Percentiles rank a stretch among this genome's conserved stretches.
Conservation (phyloP, 2,888 invertebrate genomes). For the Meloe dianella region DNA sequence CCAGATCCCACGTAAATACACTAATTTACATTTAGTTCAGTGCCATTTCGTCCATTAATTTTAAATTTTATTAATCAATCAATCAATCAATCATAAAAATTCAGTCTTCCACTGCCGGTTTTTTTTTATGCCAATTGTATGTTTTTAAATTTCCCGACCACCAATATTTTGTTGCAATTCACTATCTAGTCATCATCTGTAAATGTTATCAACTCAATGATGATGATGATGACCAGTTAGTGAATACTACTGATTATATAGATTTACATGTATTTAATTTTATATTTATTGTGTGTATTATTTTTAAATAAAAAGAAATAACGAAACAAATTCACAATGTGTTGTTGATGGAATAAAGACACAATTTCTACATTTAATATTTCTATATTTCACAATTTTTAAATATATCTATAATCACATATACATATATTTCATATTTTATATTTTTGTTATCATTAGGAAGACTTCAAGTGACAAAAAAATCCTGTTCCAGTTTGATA, state of each 20-base stretch:
- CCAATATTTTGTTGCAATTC: too few species aligned
- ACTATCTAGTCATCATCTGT: too few species aligned
- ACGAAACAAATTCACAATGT: too few species aligned
- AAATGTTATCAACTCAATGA: too few species aligned
- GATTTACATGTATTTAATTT: constrained; percentile 38
- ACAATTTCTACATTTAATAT: constrained; percentile 52
- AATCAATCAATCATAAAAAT: too few species aligned
- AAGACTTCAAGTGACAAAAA: constrained; percentile 34
- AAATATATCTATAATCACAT: constrained; percentile 57
- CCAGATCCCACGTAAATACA: too few species aligned
- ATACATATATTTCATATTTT: constrained; percentile 53
- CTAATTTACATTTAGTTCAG: constrained; percentile 6
- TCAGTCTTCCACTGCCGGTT: too few species aligned
- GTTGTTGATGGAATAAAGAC: constrained; percentile 5
- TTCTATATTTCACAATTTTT: constrained; percentile 58
- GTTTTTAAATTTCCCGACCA: too few species aligned
- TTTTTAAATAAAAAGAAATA: constrained; percentile 34
- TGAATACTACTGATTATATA: constrained; percentile 34
- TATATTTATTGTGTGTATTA: constrained; percentile 36
- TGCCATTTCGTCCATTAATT: constrained; percentile 1
- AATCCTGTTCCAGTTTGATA: constrained; percentile 24
- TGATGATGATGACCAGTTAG: too few species aligned
- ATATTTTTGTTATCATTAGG: constrained; percentile 35
- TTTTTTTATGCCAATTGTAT: too few species aligned
- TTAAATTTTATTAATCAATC: too few species aligned